phyloP scores from a whole-genome alignment of 2,113 vertebrate genomes.

The Microcebus jonahi region DNA sequence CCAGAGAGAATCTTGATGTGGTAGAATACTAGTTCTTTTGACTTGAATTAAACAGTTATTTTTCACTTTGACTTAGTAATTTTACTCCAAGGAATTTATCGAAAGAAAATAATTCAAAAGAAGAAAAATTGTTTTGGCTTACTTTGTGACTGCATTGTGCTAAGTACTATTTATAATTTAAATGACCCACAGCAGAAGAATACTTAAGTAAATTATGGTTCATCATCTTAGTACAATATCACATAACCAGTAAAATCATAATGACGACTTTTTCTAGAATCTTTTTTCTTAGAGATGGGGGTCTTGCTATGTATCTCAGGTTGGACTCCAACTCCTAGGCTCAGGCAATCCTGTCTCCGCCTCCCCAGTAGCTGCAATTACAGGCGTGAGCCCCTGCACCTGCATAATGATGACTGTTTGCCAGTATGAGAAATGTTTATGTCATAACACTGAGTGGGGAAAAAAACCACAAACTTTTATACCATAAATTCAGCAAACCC shows the following conservation, averaged over 20 bases:
- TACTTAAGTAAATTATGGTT: neutral
- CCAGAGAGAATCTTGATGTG: conserved; percentile 1
- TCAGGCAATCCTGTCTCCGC: too few relatives aligned
- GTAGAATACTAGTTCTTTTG: conserved; percentile 41
- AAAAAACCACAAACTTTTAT: neutral
- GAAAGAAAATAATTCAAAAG: conserved; percentile 63
- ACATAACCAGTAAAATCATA: neutral
- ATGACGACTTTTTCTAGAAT: neutral
- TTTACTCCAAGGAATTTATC: conserved; percentile 32
- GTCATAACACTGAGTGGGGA: neutral
- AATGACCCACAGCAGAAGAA: neutral
- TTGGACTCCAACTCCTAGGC: too few relatives aligned
- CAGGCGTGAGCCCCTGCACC: too few relatives aligned
- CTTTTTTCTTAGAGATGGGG: neutral
- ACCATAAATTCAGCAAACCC: neutral
- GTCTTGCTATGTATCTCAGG: too few relatives aligned
- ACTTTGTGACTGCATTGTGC: neutral
- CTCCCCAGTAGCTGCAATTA: too few relatives aligned
- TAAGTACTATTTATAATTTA: neutral
- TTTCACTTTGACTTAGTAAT: conserved; percentile 59
- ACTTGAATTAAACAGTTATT: conserved; percentile 57
- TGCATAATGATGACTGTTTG: neutral
- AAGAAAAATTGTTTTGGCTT: neutral
- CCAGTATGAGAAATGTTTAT: neutral
- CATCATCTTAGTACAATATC: neutral